A percentile compares a stretch with the other conserved stretches of the same genome.
Conservation (phyloP, 2,113 vertebrate species). For the Bubo bubo region DNA sequence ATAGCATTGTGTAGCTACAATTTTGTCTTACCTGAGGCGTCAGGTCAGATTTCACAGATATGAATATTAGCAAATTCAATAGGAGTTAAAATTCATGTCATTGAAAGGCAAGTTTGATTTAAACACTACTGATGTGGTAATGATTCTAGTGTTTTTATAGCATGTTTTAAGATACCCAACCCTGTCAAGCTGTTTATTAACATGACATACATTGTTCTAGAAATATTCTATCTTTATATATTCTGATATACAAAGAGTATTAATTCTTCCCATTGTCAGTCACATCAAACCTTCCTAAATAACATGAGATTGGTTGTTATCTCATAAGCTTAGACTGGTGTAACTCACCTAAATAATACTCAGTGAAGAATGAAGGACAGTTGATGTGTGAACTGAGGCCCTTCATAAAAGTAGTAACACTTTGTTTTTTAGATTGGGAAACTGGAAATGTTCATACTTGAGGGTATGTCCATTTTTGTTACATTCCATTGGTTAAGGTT, state of each 20-base stretch:
- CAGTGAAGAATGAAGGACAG: no score
- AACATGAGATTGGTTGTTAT: background rate
- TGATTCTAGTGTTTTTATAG: background rate
- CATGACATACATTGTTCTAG: background rate
- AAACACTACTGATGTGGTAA: background rate
- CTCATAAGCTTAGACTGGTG: background rate
- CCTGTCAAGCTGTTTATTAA: background rate
- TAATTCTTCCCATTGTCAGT: background rate
- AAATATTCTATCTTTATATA: background rate
- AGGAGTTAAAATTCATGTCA: background rate
- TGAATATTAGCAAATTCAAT: background rate
- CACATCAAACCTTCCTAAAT: background rate
- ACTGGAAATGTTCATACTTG: background rate
- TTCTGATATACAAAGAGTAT: background rate
- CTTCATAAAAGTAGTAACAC: background rate
- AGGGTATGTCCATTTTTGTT: background rate
- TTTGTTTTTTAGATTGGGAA: background rate
- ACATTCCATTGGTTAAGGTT: background rate
- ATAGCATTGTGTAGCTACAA: background rate
- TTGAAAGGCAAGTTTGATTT: background rate
- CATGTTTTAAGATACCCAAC: background rate
- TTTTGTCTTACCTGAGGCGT: background rate
- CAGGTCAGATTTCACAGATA: background rate
- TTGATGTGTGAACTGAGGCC: background rate
- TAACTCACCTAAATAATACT: background rate